Percentiles rank a stretch among this genome's conserved stretches.
Evolutionary conservation across 2,797 vertebrate species (phyloP).

Genomic region (Hapalemur alaotrensis): DNA sequence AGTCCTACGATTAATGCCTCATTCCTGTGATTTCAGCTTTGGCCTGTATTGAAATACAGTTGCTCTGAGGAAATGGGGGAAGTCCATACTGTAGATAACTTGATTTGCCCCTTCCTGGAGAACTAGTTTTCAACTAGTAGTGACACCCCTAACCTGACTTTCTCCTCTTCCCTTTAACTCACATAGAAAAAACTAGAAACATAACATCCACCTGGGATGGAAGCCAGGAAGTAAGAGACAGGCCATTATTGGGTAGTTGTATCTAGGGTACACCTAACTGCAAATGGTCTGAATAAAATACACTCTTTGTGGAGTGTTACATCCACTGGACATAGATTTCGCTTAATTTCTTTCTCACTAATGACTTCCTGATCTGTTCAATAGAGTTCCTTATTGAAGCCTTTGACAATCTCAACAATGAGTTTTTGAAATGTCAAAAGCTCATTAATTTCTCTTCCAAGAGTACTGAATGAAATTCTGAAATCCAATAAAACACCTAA

Average conservation of each 20-base stretch:
- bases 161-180: not conserved
- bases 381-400: not conserved
- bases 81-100: not conserved
- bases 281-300: not conserved
- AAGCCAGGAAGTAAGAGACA: not conserved
- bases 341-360: not conserved
- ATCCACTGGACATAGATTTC: not conserved
- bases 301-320: not conserved
- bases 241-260: not conserved
- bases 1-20: not conserved
- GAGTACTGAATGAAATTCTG: not conserved
- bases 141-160: not conserved
- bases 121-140: not conserved
- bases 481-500: not conserved
- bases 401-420: not conserved
- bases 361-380: not conserved
- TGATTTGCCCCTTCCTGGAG: not conserved
- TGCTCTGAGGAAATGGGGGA: not conserved
- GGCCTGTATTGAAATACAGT: not conserved
- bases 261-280: not conserved
- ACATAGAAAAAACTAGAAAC: not conserved
- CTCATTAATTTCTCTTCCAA: not conserved
- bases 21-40: not conserved
- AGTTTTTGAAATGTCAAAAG: not conserved
- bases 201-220: not conserved